Evolutionary conservation across 2,888 invertebrate genomes (phyloP).

Genomic region (Lasioglossum vierecki): DNA sequence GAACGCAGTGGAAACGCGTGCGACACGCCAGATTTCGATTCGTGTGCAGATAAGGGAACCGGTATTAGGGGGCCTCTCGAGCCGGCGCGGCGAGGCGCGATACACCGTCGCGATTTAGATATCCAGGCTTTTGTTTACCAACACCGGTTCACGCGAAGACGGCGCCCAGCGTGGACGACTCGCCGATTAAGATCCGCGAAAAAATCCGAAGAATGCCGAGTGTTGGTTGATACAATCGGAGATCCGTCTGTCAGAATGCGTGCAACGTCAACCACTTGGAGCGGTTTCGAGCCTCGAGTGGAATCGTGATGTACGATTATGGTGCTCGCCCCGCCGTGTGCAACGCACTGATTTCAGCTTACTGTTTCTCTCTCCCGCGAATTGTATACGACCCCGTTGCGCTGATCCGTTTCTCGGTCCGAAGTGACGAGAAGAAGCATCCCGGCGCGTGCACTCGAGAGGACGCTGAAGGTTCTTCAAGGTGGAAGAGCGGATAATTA

Average conservation of each 20-base stretch:
- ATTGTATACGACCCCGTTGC: background rate
- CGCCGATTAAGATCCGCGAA: slow-evolving; percentile 12
- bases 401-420: background rate
- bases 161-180: slow-evolving; percentile 5
- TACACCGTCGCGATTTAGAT: slow-evolving; percentile 71
- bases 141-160: slow-evolving; percentile 49
- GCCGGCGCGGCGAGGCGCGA: slow-evolving; percentile 42
- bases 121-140: slow-evolving; percentile 71
- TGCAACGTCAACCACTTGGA: background rate
- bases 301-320: slow-evolving; percentile 3
- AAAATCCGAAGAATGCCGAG: slow-evolving; percentile 23
- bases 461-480: background rate
- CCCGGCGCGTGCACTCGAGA: background rate
- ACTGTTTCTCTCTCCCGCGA: background rate
- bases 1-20: slow-evolving; percentile 76
- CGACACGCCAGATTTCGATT: slow-evolving; percentile 80
- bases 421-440: background rate
- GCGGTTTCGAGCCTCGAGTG: slow-evolving; percentile 1
- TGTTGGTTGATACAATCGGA: slow-evolving; percentile 16
- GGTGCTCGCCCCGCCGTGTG: background rate
- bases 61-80: slow-evolving; percentile 70
- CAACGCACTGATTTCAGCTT: slow-evolving; percentile 9
- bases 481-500: background rate
- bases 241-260: slow-evolving; percentile 1
- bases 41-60: slow-evolving; percentile 78